A percentile compares a stretch with the other conserved stretches of the same genome.
These are phyloP conservation scores for Xyrauchen texanus DNA, from an alignment of 2,113 vertebrate species.

Conservation along the genomic window DNA sequence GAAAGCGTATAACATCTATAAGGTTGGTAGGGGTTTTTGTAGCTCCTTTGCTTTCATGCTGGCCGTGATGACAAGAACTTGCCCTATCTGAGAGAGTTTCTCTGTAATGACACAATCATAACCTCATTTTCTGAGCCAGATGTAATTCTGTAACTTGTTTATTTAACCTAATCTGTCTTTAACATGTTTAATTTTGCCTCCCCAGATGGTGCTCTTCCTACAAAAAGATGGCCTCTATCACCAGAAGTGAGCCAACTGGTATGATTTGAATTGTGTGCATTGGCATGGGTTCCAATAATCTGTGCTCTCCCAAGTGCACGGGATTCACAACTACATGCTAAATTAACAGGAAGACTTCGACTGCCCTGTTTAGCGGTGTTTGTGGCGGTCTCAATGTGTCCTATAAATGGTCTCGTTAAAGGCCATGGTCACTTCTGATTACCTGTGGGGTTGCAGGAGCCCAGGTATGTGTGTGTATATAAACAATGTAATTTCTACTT, in stretches of 20 bases:
- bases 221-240: background rate
- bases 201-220: background rate
- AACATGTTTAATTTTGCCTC: background rate
- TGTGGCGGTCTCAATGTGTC: conserved; percentile 16
- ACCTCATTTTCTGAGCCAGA: conserved; percentile 44
- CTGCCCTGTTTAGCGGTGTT: conserved; percentile 70
- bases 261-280: too few species aligned
- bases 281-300: conserved; percentile 56
- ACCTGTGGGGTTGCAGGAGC: too few species aligned
- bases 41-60: background rate
- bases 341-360: conserved; percentile 79
- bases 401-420: background rate
- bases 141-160: background rate
- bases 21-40: background rate
- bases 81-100: conserved; percentile 80
- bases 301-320: conserved; percentile 58
- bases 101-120: conserved; percentile 68
- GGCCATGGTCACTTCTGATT: background rate
- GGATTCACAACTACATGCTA: conserved; percentile 80
- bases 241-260: too few species aligned
- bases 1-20: background rate
- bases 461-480: too few species aligned
- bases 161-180: background rate
- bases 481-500: too few species aligned
- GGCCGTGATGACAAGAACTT: conserved; percentile 80